Conservation (phyloP, 2,888 invertebrate species). For the Emesis furor region DNA sequence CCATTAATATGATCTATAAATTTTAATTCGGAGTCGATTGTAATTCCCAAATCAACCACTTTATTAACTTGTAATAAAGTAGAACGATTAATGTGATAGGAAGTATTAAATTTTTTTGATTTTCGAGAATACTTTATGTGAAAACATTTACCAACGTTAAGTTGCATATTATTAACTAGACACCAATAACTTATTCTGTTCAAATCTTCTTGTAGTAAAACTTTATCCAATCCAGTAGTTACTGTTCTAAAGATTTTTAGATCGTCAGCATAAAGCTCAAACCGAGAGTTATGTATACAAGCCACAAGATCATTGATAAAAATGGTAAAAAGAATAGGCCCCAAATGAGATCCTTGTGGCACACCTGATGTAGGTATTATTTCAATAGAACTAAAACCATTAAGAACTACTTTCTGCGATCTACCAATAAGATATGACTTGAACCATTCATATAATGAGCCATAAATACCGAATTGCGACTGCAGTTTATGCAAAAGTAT, state of each 20-base stretch:
- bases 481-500: neutral
- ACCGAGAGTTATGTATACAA: neutral
- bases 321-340: too few species aligned
- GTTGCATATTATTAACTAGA: conserved; percentile 40
- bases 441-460: neutral
- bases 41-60: conserved; percentile 55
- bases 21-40: conserved; percentile 42
- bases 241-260: conserved; percentile 46
- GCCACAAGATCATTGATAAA: too few species aligned
- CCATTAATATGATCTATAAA: conserved; percentile 43
- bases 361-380: too few species aligned
- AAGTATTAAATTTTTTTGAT: conserved; percentile 13
- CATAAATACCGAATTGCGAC: neutral
- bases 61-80: neutral
- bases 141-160: conserved; percentile 47
- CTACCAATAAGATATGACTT: neutral
- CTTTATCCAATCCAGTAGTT: neutral
- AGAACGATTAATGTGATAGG: conserved; percentile 30
- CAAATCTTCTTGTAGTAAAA: conserved; percentile 44
- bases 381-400: neutral
- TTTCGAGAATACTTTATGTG: conserved; percentile 50
- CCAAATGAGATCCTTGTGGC: too few species aligned
- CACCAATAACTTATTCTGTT: conserved; percentile 49
- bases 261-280: neutral
- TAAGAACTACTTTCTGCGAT: neutral